Evolutionary conservation across 1,140 invertebrate genomes (phyloP).

Genomic region (Papilio polyxenes): DNA sequence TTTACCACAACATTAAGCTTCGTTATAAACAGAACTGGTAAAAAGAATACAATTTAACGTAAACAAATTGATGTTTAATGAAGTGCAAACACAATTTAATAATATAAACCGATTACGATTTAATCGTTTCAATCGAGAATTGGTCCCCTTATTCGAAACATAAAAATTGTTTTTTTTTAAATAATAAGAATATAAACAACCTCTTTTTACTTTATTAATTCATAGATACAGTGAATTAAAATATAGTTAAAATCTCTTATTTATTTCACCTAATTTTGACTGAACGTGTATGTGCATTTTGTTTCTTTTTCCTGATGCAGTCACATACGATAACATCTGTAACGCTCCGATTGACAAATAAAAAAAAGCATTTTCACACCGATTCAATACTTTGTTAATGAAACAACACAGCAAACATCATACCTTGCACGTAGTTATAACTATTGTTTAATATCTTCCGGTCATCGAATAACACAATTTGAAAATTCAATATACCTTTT

Average conservation of each 20-base stretch:
- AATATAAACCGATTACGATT: conserved; percentile 1
- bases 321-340: neutral
- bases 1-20: neutral
- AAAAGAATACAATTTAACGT: neutral
- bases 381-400: neutral
- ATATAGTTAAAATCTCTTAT: too few species aligned
- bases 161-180: too few species aligned
- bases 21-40: neutral
- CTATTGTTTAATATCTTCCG: neutral
- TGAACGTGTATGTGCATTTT: neutral
- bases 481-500: too few species aligned
- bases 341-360: neutral
- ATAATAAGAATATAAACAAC: neutral
- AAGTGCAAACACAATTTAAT: neutral
- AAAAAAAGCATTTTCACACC: neutral
- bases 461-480: neutral
- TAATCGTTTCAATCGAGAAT: conserved; percentile 4
- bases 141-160: neutral
- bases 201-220: too few species aligned
- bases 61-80: neutral
- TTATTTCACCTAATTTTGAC: too few species aligned
- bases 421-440: neutral
- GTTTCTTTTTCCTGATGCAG: neutral
- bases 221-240: too few species aligned
- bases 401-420: neutral